Evolutionary conservation across 2,113 vertebrate species (phyloP).

Genomic region (Pseudolaguvia tuberculata): DNA sequence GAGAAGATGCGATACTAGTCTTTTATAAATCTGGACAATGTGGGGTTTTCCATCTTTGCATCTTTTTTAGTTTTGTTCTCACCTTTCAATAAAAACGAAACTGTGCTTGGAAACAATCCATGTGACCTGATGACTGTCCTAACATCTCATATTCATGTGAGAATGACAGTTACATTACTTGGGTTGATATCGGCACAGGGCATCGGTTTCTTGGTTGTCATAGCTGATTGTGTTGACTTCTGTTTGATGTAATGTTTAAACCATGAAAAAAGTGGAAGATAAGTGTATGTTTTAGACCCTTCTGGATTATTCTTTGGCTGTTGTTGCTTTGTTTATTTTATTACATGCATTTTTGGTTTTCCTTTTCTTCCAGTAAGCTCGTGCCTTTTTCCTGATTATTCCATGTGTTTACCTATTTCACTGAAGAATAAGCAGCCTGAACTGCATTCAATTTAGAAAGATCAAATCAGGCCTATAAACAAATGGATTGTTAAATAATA

Average conservation of each 20-base stretch:
- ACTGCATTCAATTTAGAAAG: neutral
- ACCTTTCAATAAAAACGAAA: constrained; percentile 4
- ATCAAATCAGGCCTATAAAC: neutral
- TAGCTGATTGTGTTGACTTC: neutral
- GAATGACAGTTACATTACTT: constrained; percentile 7
- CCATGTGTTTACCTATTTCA: constrained; percentile 12
- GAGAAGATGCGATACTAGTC: neutral
- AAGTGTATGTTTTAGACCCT: neutral
- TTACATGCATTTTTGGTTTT: neutral
- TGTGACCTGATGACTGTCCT: constrained; percentile 15
- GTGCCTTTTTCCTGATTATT: neutral
- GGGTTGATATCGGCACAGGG: constrained; percentile 11
- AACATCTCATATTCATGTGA: constrained; percentile 16
- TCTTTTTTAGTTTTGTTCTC: constrained; percentile 6
- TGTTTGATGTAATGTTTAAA: neutral
- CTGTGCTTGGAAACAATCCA: neutral
- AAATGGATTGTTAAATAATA: neutral
- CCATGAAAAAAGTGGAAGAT: neutral
- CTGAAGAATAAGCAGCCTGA: neutral
- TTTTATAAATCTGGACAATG: neutral
- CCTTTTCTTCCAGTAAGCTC: neutral
- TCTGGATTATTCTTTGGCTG: neutral
- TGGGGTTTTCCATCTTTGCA: neutral
- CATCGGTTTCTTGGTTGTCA: constrained; percentile 31
- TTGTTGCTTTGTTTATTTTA: too few relatives aligned